phyloP scores from a whole-genome alignment of 2,888 invertebrate genomes.

The Lycophotia porphyrea region DNA sequence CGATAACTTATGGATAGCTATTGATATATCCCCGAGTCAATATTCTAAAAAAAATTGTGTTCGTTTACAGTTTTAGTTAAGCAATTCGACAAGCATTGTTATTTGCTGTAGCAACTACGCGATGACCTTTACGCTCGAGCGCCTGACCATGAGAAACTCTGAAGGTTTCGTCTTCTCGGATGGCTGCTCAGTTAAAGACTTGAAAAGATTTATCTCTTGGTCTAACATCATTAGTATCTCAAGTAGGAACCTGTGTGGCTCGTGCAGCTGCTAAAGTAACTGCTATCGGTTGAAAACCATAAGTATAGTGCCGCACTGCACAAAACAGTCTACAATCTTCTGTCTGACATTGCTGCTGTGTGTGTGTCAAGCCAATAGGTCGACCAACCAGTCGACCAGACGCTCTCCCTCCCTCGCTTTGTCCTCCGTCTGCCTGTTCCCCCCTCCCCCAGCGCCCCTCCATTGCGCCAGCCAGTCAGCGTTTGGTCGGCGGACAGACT shows the following conservation, averaged over 20 bases:
- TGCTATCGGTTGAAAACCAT: conserved; percentile 54
- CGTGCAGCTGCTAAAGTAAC: conserved; percentile 55
- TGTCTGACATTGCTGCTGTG: conserved; percentile 81
- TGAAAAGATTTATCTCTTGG: conserved; percentile 41
- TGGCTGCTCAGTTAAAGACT: conserved; percentile 62
- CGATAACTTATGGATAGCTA: conserved; percentile 69
- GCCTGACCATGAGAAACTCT: conserved; percentile 85
- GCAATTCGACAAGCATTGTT: conserved; percentile 76
- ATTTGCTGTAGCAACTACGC: conserved; percentile 77
- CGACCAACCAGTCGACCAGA: conserved; percentile 89
- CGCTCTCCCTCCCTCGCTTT: conserved; percentile 87
- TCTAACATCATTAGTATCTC: conserved; percentile 25
- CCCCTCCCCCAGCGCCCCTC: conserved; percentile 77
- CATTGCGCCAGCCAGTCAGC: conserved; percentile 86
- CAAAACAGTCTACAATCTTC: conserved; percentile 83
- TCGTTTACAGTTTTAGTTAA: conserved; percentile 68
- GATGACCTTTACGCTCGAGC: conserved; percentile 85
- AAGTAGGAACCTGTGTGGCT: conserved; percentile 21
- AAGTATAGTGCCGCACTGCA: conserved; percentile 73
- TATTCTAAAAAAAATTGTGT: conserved; percentile 62
- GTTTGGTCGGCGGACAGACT: conserved; percentile 74
- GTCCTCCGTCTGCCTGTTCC: conserved; percentile 80
- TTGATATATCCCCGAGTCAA: conserved; percentile 64
- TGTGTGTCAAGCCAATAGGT: conserved; percentile 87
- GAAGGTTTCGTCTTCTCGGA: conserved; percentile 84